A percentile compares a stretch with the other conserved stretches of the same genome.
phyloP scores from a whole-genome alignment of 2,888 invertebrate species.

The Mesorhabditis belari region DNA sequence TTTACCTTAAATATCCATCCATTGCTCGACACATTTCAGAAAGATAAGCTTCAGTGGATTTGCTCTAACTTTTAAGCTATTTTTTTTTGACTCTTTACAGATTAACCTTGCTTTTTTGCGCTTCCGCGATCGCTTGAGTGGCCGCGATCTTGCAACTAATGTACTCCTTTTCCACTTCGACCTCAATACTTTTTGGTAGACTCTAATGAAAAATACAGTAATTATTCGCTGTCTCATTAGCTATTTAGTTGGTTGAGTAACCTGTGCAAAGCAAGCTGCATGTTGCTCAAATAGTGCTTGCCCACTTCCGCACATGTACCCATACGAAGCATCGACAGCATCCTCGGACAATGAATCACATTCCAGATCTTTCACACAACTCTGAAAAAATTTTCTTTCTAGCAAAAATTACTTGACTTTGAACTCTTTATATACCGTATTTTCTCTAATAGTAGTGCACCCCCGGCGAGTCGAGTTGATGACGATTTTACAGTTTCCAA shows the following conservation, averaged over 20 bases:
- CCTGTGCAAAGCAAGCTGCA: slow-evolving; percentile 50
- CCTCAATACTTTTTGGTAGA: slow-evolving; percentile 21
- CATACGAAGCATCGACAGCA: slow-evolving; percentile 49
- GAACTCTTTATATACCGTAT: no score
- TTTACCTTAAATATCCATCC: slow-evolving; percentile 42
- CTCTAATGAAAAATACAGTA: no score
- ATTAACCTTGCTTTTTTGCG: slow-evolving; percentile 31
- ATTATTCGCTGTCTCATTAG: not conserved
- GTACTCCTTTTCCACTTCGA: slow-evolving; percentile 45
- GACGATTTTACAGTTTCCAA: no score
- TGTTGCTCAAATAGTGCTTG: slow-evolving; percentile 45
- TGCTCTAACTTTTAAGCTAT: slow-evolving; percentile 11
- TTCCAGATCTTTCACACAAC: slow-evolving; percentile 28
- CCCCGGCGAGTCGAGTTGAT: no score
- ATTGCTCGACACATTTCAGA: slow-evolving; percentile 44
- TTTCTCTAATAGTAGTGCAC: no score
- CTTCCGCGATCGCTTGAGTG: slow-evolving; percentile 43
- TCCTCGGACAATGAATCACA: slow-evolving; percentile 45
- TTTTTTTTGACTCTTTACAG: not conserved
- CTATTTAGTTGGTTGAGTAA: slow-evolving; percentile 2
- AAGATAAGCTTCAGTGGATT: slow-evolving; percentile 35
- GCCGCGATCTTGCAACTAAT: slow-evolving; percentile 45
- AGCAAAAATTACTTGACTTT: no score
- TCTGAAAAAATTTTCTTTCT: no score
- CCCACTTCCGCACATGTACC: slow-evolving; percentile 49